Percentiles rank a stretch among this genome's conserved stretches.
These are phyloP conservation scores for Meliscaeva auricollis DNA, from an alignment of 2,888 invertebrate species.

Conservation along the genomic window DNA sequence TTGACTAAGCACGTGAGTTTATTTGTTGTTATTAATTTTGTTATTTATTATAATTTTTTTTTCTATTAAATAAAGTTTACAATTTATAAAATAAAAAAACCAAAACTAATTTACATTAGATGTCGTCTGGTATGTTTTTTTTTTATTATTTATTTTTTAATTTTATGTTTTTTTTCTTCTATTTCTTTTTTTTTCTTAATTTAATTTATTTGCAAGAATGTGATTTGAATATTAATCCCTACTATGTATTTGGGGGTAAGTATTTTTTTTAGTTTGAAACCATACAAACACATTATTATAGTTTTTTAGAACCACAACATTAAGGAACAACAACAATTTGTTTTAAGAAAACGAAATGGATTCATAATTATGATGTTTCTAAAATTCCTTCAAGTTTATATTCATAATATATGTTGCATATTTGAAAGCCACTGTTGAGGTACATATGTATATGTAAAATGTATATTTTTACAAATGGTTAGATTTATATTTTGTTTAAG, in stretches of 20 bases:
- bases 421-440: too few species aligned
- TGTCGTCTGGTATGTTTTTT: conserved; percentile 67
- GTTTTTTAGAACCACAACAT: neutral
- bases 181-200: conserved; percentile 42
- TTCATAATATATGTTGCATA: too few species aligned
- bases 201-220: conserved; percentile 48
- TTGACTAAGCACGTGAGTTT: conserved; percentile 79
- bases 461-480: too few species aligned
- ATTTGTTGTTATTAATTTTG: conserved; percentile 77
- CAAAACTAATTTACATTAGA: conserved; percentile 73
- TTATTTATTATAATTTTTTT: conserved; percentile 77
- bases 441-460: too few species aligned
- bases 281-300: neutral
- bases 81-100: conserved; percentile 48
- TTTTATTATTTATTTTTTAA: conserved; percentile 53
- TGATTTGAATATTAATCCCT: conserved; percentile 40
- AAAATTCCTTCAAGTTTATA: too few species aligned
- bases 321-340: neutral
- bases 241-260: conserved; percentile 41
- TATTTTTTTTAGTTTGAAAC: conserved; percentile 20
- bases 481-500: too few species aligned
- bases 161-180: conserved; percentile 51
- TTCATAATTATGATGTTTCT: too few species aligned
- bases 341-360: too few species aligned
- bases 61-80: conserved; percentile 72